phyloP scores from a whole-genome alignment of 2,113 vertebrate genomes.

The Lophochroa leadbeateri region DNA sequence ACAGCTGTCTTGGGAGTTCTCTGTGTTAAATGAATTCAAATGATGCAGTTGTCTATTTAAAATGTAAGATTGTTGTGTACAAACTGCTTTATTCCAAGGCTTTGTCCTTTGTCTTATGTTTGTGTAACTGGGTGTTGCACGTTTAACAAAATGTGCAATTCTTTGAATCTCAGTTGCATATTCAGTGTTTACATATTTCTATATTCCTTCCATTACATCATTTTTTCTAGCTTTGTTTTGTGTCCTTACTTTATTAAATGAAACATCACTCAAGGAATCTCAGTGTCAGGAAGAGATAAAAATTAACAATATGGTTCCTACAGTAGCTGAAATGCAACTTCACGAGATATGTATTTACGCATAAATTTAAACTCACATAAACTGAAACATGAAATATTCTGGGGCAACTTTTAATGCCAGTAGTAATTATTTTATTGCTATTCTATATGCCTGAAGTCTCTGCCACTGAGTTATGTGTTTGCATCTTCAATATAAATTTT shows the following conservation, averaged over 20 bases:
- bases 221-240: neutral
- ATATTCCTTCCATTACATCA: neutral
- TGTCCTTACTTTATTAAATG: neutral
- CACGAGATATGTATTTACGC: neutral
- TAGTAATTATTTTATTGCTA: neutral
- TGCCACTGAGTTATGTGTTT: neutral
- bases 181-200: neutral
- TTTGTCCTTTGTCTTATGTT: neutral
- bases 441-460: neutral
- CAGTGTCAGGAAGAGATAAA: neutral
- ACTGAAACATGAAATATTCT: neutral
- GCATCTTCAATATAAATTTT: neutral
- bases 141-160: neutral
- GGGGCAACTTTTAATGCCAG: neutral
- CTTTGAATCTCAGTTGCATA: neutral
- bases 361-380: neutral
- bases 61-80: neutral
- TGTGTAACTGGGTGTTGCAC: neutral
- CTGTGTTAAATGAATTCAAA: neutral
- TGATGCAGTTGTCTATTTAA: neutral
- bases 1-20: neutral
- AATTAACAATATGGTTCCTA: neutral
- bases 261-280: neutral
- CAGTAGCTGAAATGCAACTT: neutral
- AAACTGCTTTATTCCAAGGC: neutral